Evolutionary conservation across 2,888 invertebrate species (phyloP), one percentile per base, ranked within the genome.

Genomic region (Troglohyphantes excavatus): DNA sequence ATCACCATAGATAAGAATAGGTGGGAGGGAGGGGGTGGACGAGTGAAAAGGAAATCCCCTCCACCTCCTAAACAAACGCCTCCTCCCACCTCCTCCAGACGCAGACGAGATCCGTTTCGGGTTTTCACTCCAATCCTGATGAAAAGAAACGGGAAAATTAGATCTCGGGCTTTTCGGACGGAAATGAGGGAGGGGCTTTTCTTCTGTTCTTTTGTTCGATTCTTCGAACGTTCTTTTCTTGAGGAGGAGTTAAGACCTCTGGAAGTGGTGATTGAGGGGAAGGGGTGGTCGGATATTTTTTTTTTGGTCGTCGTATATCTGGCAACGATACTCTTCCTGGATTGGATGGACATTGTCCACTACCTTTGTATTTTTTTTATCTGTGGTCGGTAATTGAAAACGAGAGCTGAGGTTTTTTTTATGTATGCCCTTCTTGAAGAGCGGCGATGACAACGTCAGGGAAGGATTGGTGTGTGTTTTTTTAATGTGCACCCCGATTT

Each of bases 141-240:
- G 53, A 53, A 53, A 53, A 53, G 53, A 53, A 53, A 53, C 7
- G n/a, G n/a, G 53, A 53, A 53, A 53, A 53, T 53, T 53, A 53
- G 53, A 53, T 53, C 53, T n/a, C 53, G 13, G 53, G 53, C 53
- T 53, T 53, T n/a, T n/a, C 13, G 17, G 53, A 17, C 13, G 53
- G 53, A 53, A 53, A 53, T 53, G n/a, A 53, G 53, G 53, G 53
- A 53, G 53, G 53, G 17, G 53, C 17, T n/a, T 17, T 53, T 13
- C 17, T 53, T 17, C 13, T 39, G 13, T 11, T 13, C 17, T 53
- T 53, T 53, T 13, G 13, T 9, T 13, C n/a, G 53, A 53, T 53
- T 53, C 17, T 17, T 13, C n/a, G 53, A 53, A 53, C n/a, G 53
- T 17, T 53, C 53, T n/a, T n/a, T 53, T 53, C 53, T n/a, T n/a